phyloP scores from a whole-genome alignment of 92 coral and sea anemone genomes.

The Muricea muricata region DNA sequence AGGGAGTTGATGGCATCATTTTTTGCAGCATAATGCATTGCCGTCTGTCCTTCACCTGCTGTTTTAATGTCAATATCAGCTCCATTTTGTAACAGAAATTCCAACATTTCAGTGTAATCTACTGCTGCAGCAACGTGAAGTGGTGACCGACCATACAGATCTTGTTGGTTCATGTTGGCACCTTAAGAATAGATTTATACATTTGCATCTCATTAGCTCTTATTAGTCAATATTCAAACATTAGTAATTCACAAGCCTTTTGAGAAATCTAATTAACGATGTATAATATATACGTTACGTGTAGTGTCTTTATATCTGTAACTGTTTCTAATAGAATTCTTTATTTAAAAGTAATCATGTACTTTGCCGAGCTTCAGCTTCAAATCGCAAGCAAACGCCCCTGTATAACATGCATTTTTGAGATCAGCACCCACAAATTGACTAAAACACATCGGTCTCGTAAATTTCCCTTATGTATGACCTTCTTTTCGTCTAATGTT shows the following conservation, averaged over 20 bases:
- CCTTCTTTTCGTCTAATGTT: too few species aligned
- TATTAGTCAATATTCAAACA: too few species aligned
- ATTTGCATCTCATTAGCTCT: too few species aligned
- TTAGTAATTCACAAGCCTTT: neutral
- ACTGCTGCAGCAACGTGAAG: slow-evolving; percentile 95
- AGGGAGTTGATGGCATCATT: slow-evolving; percentile 84
- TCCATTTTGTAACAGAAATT: slow-evolving; percentile 81
- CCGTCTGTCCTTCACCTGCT: slow-evolving; percentile 82
- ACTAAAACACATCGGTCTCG: too few species aligned
- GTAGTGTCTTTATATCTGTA: neutral
- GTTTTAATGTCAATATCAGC: slow-evolving; percentile 87
- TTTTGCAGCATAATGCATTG: slow-evolving; percentile 88
- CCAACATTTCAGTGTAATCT: slow-evolving; percentile 93
- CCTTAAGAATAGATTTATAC: slow-evolving; percentile 51
- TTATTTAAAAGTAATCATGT: too few species aligned
- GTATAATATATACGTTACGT: neutral
- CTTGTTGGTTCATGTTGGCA: slow-evolving; percentile 80
- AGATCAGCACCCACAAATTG: too few species aligned
- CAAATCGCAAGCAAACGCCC: too few species aligned
- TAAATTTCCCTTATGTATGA: too few species aligned
- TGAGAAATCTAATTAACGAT: neutral
- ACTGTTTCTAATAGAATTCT: too few species aligned
- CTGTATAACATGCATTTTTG: too few species aligned
- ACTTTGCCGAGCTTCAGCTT: too few species aligned
- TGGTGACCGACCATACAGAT: slow-evolving; percentile 91